Conservation (phyloP, 2,888 invertebrate species). For the Eudemis profundana region DNA sequence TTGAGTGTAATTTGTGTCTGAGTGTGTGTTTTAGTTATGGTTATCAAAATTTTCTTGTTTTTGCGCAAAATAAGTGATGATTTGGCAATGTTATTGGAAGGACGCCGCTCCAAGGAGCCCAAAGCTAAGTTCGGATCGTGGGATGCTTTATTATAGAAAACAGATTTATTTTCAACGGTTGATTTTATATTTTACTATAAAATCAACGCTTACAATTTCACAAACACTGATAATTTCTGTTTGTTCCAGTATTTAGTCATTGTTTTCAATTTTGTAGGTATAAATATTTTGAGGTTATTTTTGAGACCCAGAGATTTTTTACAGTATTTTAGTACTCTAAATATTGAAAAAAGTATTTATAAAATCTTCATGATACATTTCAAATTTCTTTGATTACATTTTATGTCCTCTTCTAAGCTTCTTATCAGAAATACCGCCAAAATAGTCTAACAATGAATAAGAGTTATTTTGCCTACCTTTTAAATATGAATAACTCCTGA, state of each 20-base stretch:
- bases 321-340: not conserved
- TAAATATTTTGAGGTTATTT: conserved; percentile 25
- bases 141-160: conserved; percentile 53
- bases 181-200: not conserved
- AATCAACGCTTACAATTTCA: not conserved
- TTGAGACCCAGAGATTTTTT: not conserved
- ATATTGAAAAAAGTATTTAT: not conserved
- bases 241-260: not conserved
- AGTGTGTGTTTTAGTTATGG: conserved; percentile 55
- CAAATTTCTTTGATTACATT: not conserved
- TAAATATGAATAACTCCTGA: not conserved
- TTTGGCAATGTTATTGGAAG: conserved; percentile 56
- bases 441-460: not conserved
- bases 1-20: conserved; percentile 61
- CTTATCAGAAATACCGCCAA: conserved; percentile 27
- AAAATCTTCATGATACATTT: not conserved
- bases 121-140: conserved; percentile 72
- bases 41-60: conserved; percentile 51
- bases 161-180: not conserved
- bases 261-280: not conserved
- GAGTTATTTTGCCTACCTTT: not conserved
- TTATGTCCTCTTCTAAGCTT: not conserved
- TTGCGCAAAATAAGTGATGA: conserved; percentile 55
- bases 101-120: conserved; percentile 63
- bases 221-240: not conserved